phyloP scores from a whole-genome alignment of 2,797 vertebrate genomes.

The Okamejei kenojei region DNA sequence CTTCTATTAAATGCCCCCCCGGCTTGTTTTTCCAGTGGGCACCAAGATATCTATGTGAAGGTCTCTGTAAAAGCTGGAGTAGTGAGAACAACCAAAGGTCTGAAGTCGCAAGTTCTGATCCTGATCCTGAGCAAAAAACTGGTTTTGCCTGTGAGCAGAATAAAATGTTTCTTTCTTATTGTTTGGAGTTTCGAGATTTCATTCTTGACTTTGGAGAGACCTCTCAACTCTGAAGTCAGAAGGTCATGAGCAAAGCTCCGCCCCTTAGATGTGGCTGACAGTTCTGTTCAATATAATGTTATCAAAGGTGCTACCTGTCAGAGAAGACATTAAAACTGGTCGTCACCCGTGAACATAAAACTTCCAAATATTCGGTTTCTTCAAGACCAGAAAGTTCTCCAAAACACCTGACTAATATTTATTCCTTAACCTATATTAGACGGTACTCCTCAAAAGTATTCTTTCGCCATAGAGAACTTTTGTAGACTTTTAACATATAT shows the following conservation, averaged over 20 bases:
- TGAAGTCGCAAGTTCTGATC: not conserved
- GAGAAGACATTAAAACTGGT: too few species aligned
- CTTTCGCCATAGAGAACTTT: too few species aligned
- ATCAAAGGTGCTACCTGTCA: too few species aligned
- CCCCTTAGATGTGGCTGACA: not conserved
- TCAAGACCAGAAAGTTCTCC: not conserved
- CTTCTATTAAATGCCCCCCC: not conserved
- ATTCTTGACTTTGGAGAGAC: not conserved
- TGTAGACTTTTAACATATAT: too few species aligned
- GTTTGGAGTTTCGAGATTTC: not conserved
- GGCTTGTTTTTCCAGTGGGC: not conserved
- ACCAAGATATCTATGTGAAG: not conserved
- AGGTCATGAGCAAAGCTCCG: not conserved
- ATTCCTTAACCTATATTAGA: too few species aligned
- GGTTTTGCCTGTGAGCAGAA: not conserved
- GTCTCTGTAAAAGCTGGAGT: not conserved
- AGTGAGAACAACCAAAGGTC: not conserved
- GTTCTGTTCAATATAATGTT: too few species aligned
- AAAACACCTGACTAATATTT: not conserved
- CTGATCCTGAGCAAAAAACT: too few species aligned
- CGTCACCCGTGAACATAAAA: too few species aligned
- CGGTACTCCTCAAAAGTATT: too few species aligned
- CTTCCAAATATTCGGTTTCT: not conserved
- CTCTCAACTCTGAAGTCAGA: not conserved
- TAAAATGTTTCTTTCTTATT: not conserved